Evolutionary conservation across 2,113 vertebrate genomes (phyloP).

Genomic region (Falcunculus frontatus): DNA sequence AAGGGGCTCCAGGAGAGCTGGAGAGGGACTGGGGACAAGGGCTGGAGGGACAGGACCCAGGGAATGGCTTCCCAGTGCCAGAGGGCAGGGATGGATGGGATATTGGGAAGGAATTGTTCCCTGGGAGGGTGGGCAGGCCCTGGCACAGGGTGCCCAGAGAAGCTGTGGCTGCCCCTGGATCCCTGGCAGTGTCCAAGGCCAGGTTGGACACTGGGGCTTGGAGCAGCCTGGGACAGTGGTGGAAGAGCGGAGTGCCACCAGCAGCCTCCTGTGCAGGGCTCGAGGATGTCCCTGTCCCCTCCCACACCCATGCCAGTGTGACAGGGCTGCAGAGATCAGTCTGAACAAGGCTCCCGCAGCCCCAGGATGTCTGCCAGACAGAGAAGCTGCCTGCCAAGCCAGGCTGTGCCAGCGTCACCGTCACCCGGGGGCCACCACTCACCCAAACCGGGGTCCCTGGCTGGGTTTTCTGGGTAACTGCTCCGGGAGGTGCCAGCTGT

Average conservation of each 20-base stretch:
- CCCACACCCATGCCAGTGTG: not conserved
- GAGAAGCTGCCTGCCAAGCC: not conserved
- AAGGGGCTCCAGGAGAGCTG: not conserved
- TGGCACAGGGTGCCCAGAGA: not conserved
- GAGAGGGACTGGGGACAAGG: not conserved
- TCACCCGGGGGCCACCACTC: not conserved
- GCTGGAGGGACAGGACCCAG: not conserved
- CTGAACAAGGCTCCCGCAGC: not conserved
- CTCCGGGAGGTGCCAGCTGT: not conserved
- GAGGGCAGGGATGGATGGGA: too few relatives aligned
- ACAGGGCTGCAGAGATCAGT: not conserved
- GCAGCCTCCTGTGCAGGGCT: not conserved
- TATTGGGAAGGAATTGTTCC: too few relatives aligned
- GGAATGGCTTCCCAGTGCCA: not conserved
- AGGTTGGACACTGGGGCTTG: not conserved
- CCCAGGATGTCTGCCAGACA: not conserved
- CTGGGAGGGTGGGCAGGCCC: not conserved
- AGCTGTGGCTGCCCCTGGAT: not conserved
- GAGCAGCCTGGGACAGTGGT: not conserved
- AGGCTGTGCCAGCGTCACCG: not conserved
- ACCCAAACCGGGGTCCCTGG: not conserved
- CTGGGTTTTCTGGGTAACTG: not conserved
- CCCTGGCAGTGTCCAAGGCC: not conserved
- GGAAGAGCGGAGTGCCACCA: not conserved
- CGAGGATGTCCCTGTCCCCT: not conserved